Conservation (phyloP, 2,113 vertebrate genomes). For the Sinocyclocheilus anshuiensis region DNA sequence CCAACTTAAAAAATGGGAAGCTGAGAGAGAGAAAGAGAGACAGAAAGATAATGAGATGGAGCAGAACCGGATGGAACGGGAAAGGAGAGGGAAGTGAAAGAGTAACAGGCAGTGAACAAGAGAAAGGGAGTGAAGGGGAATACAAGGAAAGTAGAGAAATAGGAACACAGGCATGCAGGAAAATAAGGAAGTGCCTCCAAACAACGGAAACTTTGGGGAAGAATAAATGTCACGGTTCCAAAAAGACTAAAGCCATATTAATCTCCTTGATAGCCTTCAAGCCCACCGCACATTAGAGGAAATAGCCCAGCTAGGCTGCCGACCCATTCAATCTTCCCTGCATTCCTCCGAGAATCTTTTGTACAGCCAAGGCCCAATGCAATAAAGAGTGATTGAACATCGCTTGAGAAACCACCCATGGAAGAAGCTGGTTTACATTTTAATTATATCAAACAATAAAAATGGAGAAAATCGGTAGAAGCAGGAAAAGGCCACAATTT, state of each 20-base stretch:
- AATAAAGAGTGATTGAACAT: constrained; percentile 73
- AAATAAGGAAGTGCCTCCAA: constrained; percentile 63
- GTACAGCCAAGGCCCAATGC: constrained; percentile 63
- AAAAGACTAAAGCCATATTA: constrained; percentile 72
- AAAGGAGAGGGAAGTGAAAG: constrained; percentile 27
- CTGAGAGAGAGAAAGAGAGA: not conserved
- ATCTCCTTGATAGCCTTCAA: constrained; percentile 72
- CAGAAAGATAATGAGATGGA: constrained; percentile 5
- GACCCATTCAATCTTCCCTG: constrained; percentile 68
- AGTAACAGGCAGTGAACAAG: constrained; percentile 16
- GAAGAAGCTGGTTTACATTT: constrained; percentile 69
- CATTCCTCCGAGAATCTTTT: constrained; percentile 63
- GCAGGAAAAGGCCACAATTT: constrained; percentile 51
- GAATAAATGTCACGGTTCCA: constrained; percentile 74
- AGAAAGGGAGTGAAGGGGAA: not conserved
- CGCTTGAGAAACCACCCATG: constrained; percentile 51
- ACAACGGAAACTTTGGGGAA: constrained; percentile 66
- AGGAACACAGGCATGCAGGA: constrained; percentile 12
- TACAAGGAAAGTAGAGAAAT: not conserved
- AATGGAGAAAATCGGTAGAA: constrained; percentile 62
- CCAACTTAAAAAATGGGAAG: constrained; percentile 10
- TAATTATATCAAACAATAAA: constrained; percentile 74
- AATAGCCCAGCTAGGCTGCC: constrained; percentile 66
- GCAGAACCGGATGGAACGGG: not conserved
- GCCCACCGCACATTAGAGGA: constrained; percentile 69